Base-by-base conservation (phyloP, 2,113 vertebrate species). In the Stegostoma tigrinum region DNA sequence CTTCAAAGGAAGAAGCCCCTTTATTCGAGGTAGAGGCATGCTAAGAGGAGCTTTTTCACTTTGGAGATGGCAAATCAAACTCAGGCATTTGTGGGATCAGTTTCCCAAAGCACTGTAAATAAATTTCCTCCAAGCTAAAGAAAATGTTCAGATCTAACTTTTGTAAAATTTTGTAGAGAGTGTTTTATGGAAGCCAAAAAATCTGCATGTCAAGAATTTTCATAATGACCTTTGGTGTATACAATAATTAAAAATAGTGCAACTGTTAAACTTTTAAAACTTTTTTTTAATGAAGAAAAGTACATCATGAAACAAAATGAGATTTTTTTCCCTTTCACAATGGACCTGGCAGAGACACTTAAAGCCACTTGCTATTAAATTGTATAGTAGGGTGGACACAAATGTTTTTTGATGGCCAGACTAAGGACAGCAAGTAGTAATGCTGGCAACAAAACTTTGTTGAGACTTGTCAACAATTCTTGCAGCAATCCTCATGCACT, bases 251-350 rank as follows among this genome's bases (percentile, higher is more conserved):
- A 89, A 87, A 24, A 23, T 89, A 52, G 86, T 55, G 34, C 30
- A 87, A 52, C 21, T 52, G 75, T 80, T 89, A 14, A 23, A 48
- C 55, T 52, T 89, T 89, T 89, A 30, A 27, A 55, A 89, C 85
- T 30, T 89, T 55, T 55, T 48, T 55, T 55, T 89, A 52, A 89
- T 89, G 24, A 89, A 52, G 45, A 89, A 55, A 89, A 89, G 86
- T 89, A 30, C 86, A 30, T 24, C 42, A 96, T 96, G 95, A 96
- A 95, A 94, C 96, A 97, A 97, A 97, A 97, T 98, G 96, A 97
- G 97, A 97, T 98, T 97, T 98, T 98, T 97, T 98, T 97, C 97
- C 97, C 97, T 98, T 97, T 98, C 97, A 97, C 97, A 98, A 97
- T 97, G 98, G 98, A 98, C 97, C 97, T 23, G 97, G 97, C 97